Conservation (phyloP, 2,113 vertebrate species). For the Scomber japonicus region DNA sequence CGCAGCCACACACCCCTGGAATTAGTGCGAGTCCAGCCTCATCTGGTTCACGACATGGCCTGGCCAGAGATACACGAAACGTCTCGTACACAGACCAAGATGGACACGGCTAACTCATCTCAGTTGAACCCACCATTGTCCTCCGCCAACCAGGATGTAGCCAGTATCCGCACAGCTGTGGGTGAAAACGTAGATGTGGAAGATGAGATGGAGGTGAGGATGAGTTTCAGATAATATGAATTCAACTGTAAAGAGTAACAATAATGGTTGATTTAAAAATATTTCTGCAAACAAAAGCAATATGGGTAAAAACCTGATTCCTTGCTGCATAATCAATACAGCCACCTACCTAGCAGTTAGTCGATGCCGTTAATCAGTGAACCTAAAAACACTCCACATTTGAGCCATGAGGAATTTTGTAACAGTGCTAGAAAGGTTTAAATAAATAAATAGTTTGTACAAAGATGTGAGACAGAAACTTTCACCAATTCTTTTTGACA, state of each 20-base stretch:
- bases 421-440: too few relatives aligned
- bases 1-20: slow-evolving; percentile 40
- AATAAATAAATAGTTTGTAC: too few relatives aligned
- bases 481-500: too few relatives aligned
- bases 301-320: too few relatives aligned
- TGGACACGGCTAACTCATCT: slow-evolving; percentile 43
- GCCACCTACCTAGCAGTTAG: too few relatives aligned
- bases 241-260: background rate
- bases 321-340: too few relatives aligned
- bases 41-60: slow-evolving; percentile 72
- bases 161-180: background rate
- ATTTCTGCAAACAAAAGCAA: background rate
- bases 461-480: too few relatives aligned
- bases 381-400: too few relatives aligned
- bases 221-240: background rate
- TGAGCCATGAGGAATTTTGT: too few relatives aligned
- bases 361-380: too few relatives aligned
- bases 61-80: slow-evolving; percentile 62
- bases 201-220: slow-evolving; percentile 76
- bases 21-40: slow-evolving; percentile 68
- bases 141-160: slow-evolving; percentile 4
- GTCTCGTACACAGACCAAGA: slow-evolving; percentile 31
- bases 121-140: background rate
- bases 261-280: too few relatives aligned
- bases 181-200: slow-evolving; percentile 52